A percentile compares a stretch with the other conserved stretches of the same genome.
phyloP scores from a whole-genome alignment of 2,888 invertebrate species.

The Phorcus lineatus region DNA sequence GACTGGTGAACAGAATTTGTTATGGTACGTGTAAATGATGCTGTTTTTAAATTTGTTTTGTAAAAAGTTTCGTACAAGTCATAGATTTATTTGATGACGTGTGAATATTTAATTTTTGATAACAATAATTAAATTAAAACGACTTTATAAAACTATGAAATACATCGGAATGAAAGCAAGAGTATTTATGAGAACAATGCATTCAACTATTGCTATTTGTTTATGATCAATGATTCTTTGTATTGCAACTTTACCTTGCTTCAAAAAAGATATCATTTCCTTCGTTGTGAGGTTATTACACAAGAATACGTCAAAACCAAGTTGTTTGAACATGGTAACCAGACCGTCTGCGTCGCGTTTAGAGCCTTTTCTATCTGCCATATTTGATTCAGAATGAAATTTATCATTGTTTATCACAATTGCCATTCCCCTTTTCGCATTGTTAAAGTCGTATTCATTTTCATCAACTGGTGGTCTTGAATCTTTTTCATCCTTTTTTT shows the following conservation, averaged over 20 bases:
- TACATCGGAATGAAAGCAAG: too few species aligned
- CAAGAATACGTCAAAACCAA: conserved; percentile 83
- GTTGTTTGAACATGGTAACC: conserved; percentile 78
- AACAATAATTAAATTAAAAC: too few species aligned
- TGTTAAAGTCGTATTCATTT: conserved; percentile 88
- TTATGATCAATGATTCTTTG: too few species aligned
- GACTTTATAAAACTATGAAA: too few species aligned
- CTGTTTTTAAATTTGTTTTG: too few species aligned
- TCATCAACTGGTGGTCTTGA: too few species aligned
- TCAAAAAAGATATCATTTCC: conserved; percentile 77
- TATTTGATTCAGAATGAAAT: conserved; percentile 79
- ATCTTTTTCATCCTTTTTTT: background rate
- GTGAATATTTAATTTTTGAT: too few species aligned
- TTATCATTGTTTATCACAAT: conserved; percentile 93
- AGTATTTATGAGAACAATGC: too few species aligned
- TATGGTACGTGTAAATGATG: too few species aligned
- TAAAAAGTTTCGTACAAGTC: too few species aligned
- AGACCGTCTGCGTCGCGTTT: conserved; percentile 89
- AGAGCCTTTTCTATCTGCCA: conserved; percentile 81
- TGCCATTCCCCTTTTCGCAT: conserved; percentile 85
- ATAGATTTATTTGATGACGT: too few species aligned
- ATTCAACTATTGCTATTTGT: background rate
- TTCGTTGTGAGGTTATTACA: background rate
- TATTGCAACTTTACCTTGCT: conserved; percentile 78
- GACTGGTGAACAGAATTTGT: too few species aligned